Percentiles rank a stretch among this genome's conserved stretches.
Conservation (phyloP, 2,888 invertebrate species). For the Morpho achilles region DNA sequence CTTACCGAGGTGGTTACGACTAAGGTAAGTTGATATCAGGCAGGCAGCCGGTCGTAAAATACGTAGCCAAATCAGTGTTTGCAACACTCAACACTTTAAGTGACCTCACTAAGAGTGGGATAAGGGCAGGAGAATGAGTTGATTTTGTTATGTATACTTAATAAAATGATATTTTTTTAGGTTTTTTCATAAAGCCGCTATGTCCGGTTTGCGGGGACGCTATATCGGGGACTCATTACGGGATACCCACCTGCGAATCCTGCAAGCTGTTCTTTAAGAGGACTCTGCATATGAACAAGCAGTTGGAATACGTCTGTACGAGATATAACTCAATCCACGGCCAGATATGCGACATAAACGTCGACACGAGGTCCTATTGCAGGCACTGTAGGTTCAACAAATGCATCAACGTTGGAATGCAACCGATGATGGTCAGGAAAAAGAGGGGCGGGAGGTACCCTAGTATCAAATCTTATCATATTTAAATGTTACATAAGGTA, state of each 20-base stretch:
- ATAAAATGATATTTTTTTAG: not conserved
- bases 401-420: slow-evolving; percentile 45
- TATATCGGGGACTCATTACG: slow-evolving; percentile 46
- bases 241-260: slow-evolving; percentile 48
- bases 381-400: slow-evolving; percentile 42
- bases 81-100: no score
- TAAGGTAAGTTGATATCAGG: no score
- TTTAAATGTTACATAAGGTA: not conserved
- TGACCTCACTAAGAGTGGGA: no score
- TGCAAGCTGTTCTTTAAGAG: slow-evolving; percentile 57
- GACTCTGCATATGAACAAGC: slow-evolving; percentile 39
- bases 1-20: no score
- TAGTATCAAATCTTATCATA: not conserved
- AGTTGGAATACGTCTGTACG: slow-evolving; percentile 40
- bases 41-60: no score
- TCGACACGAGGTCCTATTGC: slow-evolving; percentile 43
- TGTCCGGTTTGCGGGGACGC: slow-evolving; percentile 49
- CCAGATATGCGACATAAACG: slow-evolving; percentile 35
- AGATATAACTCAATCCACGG: not conserved
- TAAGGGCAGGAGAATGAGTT: no score
- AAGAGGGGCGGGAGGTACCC: not conserved
- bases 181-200: not conserved
- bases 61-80: no score
- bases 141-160: no score
- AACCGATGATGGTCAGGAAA: slow-evolving; percentile 34